These are phyloP conservation scores for Rhinoderma darwinii DNA, from an alignment of 2,113 vertebrate genomes.

Conservation along the genomic window DNA sequence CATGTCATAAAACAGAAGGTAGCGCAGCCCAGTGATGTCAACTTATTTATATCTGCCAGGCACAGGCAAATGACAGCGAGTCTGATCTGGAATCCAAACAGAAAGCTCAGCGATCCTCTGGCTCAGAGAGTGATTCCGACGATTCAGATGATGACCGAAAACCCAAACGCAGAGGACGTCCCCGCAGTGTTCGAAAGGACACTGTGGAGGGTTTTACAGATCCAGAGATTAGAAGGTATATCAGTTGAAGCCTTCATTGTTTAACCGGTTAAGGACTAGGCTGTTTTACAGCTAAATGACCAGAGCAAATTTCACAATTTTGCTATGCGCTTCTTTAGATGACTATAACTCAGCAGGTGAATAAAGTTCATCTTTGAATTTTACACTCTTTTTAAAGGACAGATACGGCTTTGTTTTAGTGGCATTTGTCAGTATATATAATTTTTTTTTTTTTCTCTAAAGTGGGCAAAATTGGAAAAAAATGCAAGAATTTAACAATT, in stretches of 20 bases:
- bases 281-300: too few species aligned
- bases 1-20: background rate
- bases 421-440: too few species aligned
- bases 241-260: slow-evolving; percentile 3
- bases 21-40: background rate
- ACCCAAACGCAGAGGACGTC: slow-evolving; percentile 90
- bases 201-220: slow-evolving; percentile 96
- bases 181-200: slow-evolving; percentile 90
- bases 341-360: too few species aligned
- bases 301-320: too few species aligned
- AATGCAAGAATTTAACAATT: too few species aligned
- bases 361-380: too few species aligned
- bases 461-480: too few species aligned
- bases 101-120: slow-evolving; percentile 87
- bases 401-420: too few species aligned
- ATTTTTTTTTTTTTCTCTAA: too few species aligned
- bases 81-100: slow-evolving; percentile 94
- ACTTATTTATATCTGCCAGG: slow-evolving; percentile 69
- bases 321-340: too few species aligned
- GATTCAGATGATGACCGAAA: slow-evolving; percentile 95
- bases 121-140: slow-evolving; percentile 93
- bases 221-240: slow-evolving; percentile 92
- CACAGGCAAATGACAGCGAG: slow-evolving; percentile 93
- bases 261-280: too few species aligned
- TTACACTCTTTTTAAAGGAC: too few species aligned